phyloP scores from a whole-genome alignment of 2,113 vertebrate genomes.

The Gymnocephalus cernua region DNA sequence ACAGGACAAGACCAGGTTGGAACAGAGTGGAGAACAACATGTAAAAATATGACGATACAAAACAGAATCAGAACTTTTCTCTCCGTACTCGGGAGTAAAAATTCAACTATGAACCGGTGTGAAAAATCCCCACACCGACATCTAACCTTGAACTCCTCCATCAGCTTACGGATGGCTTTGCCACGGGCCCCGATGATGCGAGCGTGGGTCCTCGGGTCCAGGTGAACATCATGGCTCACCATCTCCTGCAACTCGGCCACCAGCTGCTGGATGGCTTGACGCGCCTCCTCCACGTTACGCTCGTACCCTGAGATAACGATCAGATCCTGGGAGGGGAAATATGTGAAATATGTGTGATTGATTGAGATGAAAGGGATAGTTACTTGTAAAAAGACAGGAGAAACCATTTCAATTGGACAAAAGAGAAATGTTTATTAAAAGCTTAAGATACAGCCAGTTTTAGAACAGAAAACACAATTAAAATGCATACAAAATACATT shows the following conservation, averaged over 20 bases:
- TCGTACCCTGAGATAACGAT: slow-evolving; percentile 88
- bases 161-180: slow-evolving; percentile 88
- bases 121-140: too few relatives aligned
- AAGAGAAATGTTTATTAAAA: neutral
- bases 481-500: neutral
- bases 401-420: neutral
- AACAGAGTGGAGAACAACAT: neutral
- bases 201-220: slow-evolving; percentile 88
- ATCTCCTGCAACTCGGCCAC: slow-evolving; percentile 87
- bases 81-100: neutral
- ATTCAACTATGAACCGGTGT: neutral
- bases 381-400: neutral
- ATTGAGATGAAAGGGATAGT: neutral
- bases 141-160: slow-evolving; percentile 89
- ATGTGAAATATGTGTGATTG: neutral
- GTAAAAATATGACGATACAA: neutral
- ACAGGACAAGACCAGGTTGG: neutral
- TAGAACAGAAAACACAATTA: neutral
- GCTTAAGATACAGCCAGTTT: neutral
- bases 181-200: slow-evolving; percentile 87
- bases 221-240: slow-evolving; percentile 85
- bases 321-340: slow-evolving; percentile 76
- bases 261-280: slow-evolving; percentile 84
- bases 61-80: neutral
- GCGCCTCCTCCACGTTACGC: slow-evolving; percentile 84